Base-by-base conservation (phyloP, 2,888 invertebrate genomes). In the Drosophila aldrichi region DNA sequence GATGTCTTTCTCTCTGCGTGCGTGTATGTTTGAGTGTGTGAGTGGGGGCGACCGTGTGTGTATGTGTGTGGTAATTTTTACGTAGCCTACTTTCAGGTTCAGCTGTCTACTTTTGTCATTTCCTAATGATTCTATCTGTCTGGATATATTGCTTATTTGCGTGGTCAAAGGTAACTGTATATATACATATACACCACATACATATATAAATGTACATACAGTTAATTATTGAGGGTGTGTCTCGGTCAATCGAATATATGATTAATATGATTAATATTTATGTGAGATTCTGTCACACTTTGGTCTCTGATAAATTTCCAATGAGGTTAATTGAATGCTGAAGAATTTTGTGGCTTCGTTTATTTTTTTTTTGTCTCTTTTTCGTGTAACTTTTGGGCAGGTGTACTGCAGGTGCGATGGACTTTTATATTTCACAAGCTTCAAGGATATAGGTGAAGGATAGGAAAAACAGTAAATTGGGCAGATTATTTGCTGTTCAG, bases 61-160 rank as follows among this genome's bases (percentile, higher is more conserved):
- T 46, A 8, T 40, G 55, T 32, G 46, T 40, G 46, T 40, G 32
- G 34, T 55, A 63, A 66, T 49, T 55, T 63, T 67, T 57, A 36
- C 49, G 70, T 86, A 74, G 89, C 89, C 87, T 88, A 88, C 83
- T 83, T 88, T 80, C 64, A 48, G 48, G 48, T 38, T 77, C 14
- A 12, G 52, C 41, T 49, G 32, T 55, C 29, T 62, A 22, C 36
- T 29, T 49, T 41, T 34, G 61, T 54, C 64, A 65, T 68, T 70
- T 52, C 52, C 34, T 70, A 56, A 86, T 68, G 51, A 43, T 60
- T 75, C 63, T 67, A 63, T 74, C 72, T 81, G 72, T 43, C 55
- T 70, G 20, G 20, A 69, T 69, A 51, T 76, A 88, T 82, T 66
- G 55, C 62, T 51, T 70, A 67, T 79, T 85, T 62, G 89, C 89